A percentile compares a stretch with the other conserved stretches of the same genome.
These are phyloP conservation scores for Zaprionus lineosus DNA, from an alignment of 2,888 invertebrate genomes.

Conservation along the genomic window DNA sequence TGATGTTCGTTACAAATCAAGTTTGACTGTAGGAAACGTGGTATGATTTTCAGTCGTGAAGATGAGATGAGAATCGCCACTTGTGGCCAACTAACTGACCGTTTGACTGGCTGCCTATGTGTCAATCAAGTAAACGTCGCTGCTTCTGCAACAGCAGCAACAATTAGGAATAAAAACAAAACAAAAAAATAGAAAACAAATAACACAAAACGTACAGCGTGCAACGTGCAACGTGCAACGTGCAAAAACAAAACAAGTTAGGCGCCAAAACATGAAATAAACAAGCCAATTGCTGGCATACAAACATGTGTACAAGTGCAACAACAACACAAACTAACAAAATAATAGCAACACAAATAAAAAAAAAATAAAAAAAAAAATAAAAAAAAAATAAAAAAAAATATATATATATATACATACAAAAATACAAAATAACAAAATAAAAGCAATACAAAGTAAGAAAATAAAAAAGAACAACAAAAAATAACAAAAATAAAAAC, in stretches of 20 bases:
- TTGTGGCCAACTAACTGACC: neutral
- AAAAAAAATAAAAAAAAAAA: slow-evolving; percentile 11
- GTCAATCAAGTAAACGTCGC: slow-evolving; percentile 59
- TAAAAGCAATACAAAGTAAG: slow-evolving; percentile 26
- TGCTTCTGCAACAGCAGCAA: slow-evolving; percentile 46
- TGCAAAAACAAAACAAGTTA: too few species aligned
- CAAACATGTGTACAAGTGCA: slow-evolving; percentile 28
- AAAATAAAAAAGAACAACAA: slow-evolving; percentile 17
- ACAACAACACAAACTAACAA: slow-evolving; percentile 15
- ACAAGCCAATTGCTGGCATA: slow-evolving; percentile 70
- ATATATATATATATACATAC: neutral
- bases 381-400: slow-evolving; percentile 5
- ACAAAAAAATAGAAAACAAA: too few species aligned
- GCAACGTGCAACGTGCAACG: too few species aligned
- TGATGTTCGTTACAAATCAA: too few species aligned
- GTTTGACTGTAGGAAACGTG: too few species aligned
- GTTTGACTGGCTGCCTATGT: slow-evolving; percentile 22
- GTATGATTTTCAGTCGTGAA: too few species aligned
- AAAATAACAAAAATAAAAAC: slow-evolving; percentile 7
- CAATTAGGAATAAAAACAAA: slow-evolving; percentile 37
- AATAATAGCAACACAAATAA: slow-evolving; percentile 4
- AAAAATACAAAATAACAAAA: slow-evolving; percentile 8
- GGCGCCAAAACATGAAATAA: slow-evolving; percentile 72
- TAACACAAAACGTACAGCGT: too few species aligned
- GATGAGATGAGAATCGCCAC: too few species aligned